Evolutionary conservation across 2,888 invertebrate species (phyloP).

Genomic region (Cosmorhoe ocellata): DNA sequence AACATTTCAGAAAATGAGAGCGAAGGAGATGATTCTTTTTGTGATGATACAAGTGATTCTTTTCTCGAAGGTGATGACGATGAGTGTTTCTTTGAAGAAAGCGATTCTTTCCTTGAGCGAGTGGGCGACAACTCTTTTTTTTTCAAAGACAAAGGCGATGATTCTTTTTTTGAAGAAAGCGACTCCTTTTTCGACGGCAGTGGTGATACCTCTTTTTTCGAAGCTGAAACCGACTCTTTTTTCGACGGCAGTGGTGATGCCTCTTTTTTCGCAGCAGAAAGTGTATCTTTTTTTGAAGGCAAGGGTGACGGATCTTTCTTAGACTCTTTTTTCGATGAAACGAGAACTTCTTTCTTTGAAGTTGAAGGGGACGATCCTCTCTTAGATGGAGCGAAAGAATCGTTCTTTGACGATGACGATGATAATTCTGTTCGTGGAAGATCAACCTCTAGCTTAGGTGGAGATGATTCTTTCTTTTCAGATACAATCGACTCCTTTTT

Average conservation of each 20-base stretch:
- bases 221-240: not conserved
- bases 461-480: constrained; percentile 9
- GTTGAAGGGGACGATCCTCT: not conserved
- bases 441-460: constrained; percentile 2
- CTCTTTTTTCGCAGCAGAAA: constrained; percentile 6
- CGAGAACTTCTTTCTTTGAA: not conserved
- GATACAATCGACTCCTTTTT: constrained; percentile 3
- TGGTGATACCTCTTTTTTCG: constrained; percentile 12
- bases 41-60: not conserved
- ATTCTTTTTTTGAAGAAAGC: constrained; percentile 5
- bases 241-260: constrained; percentile 6
- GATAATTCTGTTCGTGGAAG: not conserved
- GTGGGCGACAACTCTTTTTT: constrained; percentile 4
- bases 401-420: not conserved
- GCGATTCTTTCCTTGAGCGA: not conserved
- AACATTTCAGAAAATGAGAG: constrained; percentile 18
- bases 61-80: constrained; percentile 16
- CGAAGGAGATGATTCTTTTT: constrained; percentile 10
- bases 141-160: not conserved
- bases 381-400: not conserved
- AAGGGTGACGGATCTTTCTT: constrained; percentile 13
- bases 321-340: constrained; percentile 1
- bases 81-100: constrained; percentile 9
- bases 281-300: constrained; percentile 2
- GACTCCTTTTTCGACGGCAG: constrained; percentile 5